phyloP scores from a whole-genome alignment of 2,797 vertebrate species.

The Microctenopoma stevenorrisi region DNA sequence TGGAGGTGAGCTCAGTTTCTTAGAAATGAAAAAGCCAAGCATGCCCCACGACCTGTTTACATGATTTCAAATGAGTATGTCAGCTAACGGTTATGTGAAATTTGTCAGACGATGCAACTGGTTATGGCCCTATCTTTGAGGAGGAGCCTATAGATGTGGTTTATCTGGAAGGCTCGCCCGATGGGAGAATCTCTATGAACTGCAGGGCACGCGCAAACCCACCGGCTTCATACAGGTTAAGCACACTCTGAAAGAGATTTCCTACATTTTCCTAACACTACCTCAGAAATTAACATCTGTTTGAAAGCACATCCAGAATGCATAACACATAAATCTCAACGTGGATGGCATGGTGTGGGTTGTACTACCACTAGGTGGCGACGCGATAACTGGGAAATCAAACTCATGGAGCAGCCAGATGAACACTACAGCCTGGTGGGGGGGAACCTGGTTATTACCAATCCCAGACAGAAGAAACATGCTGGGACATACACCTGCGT shows the following conservation, averaged over 20 bases:
- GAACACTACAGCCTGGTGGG: conserved; percentile 95
- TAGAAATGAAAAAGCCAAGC: neutral
- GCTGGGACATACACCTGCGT: conserved; percentile 92
- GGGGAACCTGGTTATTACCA: conserved; percentile 95
- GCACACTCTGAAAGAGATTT: neutral
- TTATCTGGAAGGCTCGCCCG: conserved; percentile 94
- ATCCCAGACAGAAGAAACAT: conserved; percentile 92
- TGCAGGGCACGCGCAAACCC: conserved; percentile 95
- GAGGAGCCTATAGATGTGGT: conserved; percentile 97
- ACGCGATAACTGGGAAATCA: conserved; percentile 94
- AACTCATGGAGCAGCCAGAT: conserved; percentile 91
- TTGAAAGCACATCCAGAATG: neutral
- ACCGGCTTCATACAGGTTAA: conserved; percentile 91
- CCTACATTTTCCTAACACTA: too few relatives aligned
- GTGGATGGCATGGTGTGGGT: too few relatives aligned
- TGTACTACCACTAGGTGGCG: conserved; percentile 87
- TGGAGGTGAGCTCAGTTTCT: conserved; percentile 68
- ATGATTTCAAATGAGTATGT: neutral
- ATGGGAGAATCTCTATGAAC: conserved; percentile 95
- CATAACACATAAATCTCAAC: neutral
- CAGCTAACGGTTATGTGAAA: neutral
- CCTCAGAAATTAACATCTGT: neutral
- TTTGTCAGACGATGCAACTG: conserved; percentile 91
- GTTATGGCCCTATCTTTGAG: conserved; percentile 97
- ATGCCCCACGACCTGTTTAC: fast-evolving